Evolutionary conservation across 2,888 invertebrate species (phyloP).

Genomic region (Mellilla xanthometata): DNA sequence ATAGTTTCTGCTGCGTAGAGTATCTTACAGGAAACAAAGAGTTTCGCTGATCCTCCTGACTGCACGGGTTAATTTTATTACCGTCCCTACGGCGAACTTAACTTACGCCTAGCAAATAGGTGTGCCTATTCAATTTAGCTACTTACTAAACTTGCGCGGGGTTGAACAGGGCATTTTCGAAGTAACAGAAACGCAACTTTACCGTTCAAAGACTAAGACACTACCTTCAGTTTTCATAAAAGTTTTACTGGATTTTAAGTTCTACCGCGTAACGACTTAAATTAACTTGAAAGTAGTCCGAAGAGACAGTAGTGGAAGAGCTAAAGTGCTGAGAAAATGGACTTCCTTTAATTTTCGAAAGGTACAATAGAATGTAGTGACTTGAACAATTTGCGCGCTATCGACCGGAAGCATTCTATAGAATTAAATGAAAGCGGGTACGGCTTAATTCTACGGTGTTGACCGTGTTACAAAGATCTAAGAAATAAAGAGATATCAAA

Average conservation of each 20-base stretch:
- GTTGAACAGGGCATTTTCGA: constrained; percentile 20
- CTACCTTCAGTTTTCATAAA: constrained; percentile 37
- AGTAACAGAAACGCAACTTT: constrained; percentile 27
- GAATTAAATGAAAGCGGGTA: constrained; percentile 52
- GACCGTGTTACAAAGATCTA: too few species aligned
- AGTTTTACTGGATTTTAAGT: constrained; percentile 36
- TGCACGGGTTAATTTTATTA: constrained; percentile 6
- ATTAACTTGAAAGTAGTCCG: constrained; percentile 42
- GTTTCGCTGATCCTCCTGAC: constrained; percentile 6
- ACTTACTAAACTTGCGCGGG: constrained; percentile 11
- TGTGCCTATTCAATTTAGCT: constrained; percentile 21
- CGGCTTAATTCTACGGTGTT: constrained; percentile 35
- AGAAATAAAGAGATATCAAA: too few species aligned
- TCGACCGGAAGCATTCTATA: constrained; percentile 48
- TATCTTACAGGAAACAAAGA: constrained; percentile 10
- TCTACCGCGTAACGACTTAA: constrained; percentile 43
- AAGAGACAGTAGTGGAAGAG: constrained; percentile 34
- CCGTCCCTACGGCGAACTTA: constrained; percentile 10
- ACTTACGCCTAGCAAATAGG: constrained; percentile 19
- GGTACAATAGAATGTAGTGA: constrained; percentile 49
- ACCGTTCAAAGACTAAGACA: constrained; percentile 22
- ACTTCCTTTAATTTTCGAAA: constrained; percentile 58
- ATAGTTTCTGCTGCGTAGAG: too few species aligned
- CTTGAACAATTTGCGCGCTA: constrained; percentile 58
- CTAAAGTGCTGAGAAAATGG: constrained; percentile 54